These are phyloP conservation scores for Platysteira castanea DNA, from an alignment of 2,113 vertebrate species.

Conservation along the genomic window DNA sequence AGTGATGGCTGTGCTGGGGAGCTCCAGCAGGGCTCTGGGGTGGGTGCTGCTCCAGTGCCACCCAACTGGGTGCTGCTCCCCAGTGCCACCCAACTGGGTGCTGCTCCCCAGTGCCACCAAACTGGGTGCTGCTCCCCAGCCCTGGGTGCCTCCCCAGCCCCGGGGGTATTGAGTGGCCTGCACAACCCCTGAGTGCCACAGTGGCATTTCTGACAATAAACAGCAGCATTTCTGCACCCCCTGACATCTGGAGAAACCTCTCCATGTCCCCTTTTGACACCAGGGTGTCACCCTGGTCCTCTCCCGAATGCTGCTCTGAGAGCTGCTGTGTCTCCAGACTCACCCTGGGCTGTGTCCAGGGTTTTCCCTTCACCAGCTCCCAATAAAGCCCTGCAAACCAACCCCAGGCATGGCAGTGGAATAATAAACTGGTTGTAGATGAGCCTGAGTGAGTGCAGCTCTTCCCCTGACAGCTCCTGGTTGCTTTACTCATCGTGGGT, in stretches of 20 bases:
- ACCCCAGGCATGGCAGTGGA: background rate
- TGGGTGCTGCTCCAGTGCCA: background rate
- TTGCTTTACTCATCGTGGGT: rapidly evolving
- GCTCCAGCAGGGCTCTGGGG: background rate
- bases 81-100: background rate
- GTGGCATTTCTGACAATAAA: background rate
- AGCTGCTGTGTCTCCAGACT: background rate
- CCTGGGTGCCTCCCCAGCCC: background rate
- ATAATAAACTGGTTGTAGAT: rapidly evolving
- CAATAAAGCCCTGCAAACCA: background rate
- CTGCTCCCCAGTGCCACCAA: background rate
- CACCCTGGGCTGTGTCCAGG: background rate
- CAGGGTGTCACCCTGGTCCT: background rate
- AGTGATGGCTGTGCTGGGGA: background rate
- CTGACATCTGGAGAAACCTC: background rate
- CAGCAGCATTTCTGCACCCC: background rate
- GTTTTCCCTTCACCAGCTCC: background rate
- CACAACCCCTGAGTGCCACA: background rate
- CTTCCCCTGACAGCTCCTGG: rapidly evolving
- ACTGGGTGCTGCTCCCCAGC: background rate
- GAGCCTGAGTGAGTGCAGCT: background rate
- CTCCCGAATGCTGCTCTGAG: background rate
- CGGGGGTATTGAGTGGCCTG: background rate
- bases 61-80: too few relatives aligned
- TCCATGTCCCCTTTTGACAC: background rate